Conservation (phyloP, 2,113 vertebrate genomes). For the Petrocephalus microphthalmus region DNA sequence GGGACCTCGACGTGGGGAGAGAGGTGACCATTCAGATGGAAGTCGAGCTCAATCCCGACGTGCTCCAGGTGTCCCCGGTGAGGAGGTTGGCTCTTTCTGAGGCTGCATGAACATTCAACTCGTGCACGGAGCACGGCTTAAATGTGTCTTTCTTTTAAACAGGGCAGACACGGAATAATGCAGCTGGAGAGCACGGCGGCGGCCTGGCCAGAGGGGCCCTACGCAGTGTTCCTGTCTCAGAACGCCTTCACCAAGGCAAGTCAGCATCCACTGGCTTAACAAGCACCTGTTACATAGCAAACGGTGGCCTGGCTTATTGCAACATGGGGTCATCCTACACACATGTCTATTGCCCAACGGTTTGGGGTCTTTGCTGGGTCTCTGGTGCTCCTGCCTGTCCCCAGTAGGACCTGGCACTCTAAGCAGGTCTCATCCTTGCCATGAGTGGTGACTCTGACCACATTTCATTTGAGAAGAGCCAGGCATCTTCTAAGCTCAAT, state of each 20-base stretch:
- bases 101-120: not conserved
- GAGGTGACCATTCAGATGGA: conserved; percentile 72
- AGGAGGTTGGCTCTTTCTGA: not conserved
- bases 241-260: conserved; percentile 62
- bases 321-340: not conserved
- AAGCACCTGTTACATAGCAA: not conserved
- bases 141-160: conserved; percentile 24
- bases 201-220: conserved; percentile 52
- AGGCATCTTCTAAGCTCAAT: not conserved
- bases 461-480: not conserved
- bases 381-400: not conserved
- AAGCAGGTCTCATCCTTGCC: not conserved
- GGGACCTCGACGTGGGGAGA: conserved; percentile 76
- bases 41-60: conserved; percentile 69
- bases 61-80: conserved; percentile 57
- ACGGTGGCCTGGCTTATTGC: not conserved
- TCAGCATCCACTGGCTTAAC: not conserved
- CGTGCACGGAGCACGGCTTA: not conserved
- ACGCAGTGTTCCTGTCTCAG: conserved; percentile 56
- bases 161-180: conserved; percentile 61
- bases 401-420: not conserved
- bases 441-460: not conserved
- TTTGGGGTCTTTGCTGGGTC: not conserved
- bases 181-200: conserved; percentile 58
- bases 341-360: not conserved